phyloP scores from a whole-genome alignment of 2,888 invertebrate species.

The Terebella lapidaria region DNA sequence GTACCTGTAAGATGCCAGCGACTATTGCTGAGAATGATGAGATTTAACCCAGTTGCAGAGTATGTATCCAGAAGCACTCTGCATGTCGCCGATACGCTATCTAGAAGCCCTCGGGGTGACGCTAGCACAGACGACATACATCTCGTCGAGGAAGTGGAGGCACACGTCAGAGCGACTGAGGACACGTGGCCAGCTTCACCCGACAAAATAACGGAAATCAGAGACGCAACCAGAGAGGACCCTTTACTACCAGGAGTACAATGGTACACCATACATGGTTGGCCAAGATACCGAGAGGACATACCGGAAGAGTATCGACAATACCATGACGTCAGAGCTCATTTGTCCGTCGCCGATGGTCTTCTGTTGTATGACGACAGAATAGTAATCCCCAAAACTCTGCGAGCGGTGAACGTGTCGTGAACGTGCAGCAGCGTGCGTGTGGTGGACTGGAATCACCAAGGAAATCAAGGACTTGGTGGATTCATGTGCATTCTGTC shows the following conservation, averaged over 20 bases:
- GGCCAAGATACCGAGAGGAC: background rate
- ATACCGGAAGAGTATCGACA: background rate
- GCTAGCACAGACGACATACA: background rate
- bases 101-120: background rate
- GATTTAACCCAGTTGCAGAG: constrained; percentile 1
- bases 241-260: too few relatives aligned
- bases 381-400: background rate
- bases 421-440: background rate
- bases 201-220: too few relatives aligned
- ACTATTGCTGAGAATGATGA: background rate
- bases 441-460: background rate
- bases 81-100: background rate
- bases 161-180: background rate
- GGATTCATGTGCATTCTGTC: background rate
- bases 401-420: background rate
- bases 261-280: background rate
- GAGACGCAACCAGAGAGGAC: background rate
- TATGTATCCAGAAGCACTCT: background rate
- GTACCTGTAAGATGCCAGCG: background rate
- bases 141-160: background rate
- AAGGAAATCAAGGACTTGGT: background rate
- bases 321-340: background rate
- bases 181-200: too few relatives aligned
- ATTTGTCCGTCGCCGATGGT: background rate
- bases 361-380: background rate